These are phyloP conservation scores for Semnornis frantzii DNA, from an alignment of 2,113 vertebrate species.

Conservation along the genomic window DNA sequence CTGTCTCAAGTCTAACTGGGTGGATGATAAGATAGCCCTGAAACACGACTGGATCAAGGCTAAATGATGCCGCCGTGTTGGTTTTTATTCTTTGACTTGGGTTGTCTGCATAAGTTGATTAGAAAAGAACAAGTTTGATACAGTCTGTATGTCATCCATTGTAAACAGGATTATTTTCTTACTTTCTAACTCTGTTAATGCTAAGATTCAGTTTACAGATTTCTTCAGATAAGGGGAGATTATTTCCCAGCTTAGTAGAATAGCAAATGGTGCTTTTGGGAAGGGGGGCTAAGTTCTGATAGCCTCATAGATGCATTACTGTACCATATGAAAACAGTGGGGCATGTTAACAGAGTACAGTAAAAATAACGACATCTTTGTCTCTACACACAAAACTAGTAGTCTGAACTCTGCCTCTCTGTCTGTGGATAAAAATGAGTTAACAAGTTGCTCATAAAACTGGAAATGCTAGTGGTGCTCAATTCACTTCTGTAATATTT, in stretches of 20 bases:
- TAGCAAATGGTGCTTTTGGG: neutral
- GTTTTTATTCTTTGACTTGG: neutral
- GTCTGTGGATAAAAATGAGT: neutral
- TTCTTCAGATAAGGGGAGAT: neutral
- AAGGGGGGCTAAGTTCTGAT: neutral
- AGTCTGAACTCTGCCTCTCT: neutral
- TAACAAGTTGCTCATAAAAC: neutral
- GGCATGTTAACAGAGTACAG: neutral
- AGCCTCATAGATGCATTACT: neutral
- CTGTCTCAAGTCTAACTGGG: neutral
- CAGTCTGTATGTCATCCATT: neutral
- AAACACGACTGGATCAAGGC: neutral
- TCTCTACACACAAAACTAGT: neutral
- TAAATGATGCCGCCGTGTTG: constrained; percentile 48
- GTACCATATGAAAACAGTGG: neutral
- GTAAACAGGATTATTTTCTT: neutral
- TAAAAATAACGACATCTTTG: neutral
- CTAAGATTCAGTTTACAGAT: neutral
- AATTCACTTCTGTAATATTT: neutral
- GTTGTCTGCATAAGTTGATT: neutral
- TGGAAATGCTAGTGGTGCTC: neutral
- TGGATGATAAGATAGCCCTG: neutral
- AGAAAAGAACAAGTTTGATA: neutral
- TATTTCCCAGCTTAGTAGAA: neutral
- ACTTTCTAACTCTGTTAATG: neutral